Evolutionary conservation across 92 coral and sea anemone genomes (phyloP).

Genomic region (Nematostella vectensis): DNA sequence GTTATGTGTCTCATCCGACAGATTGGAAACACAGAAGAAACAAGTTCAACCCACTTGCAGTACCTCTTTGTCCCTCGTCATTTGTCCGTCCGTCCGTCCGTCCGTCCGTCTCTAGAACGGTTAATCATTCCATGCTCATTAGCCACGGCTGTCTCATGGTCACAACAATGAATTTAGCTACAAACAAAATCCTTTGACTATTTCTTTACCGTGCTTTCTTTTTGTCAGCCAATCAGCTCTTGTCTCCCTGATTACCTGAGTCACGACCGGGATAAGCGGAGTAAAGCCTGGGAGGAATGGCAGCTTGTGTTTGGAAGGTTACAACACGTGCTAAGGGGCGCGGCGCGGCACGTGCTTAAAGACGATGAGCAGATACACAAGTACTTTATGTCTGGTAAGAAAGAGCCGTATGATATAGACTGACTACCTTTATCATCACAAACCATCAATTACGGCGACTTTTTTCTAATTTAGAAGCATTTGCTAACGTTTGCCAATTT

Average conservation of each 20-base stretch:
- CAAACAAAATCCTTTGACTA: no score
- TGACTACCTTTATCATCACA: background rate
- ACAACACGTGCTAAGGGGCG: slow-evolving; percentile 33
- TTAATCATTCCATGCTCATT: no score
- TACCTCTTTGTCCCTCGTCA: no score
- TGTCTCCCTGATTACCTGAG: slow-evolving; percentile 30
- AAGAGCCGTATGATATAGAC: background rate
- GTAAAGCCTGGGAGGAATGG: slow-evolving; percentile 32
- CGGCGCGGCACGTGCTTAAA: slow-evolving; percentile 15
- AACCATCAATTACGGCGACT: background rate
- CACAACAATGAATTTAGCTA: no score
- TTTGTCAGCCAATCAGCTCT: slow-evolving; percentile 48
- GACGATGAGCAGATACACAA: slow-evolving; percentile 28
- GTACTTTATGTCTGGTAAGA: slow-evolving; percentile 59
- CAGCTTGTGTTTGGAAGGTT: slow-evolving; percentile 19
- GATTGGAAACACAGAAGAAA: no score
- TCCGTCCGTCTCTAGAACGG: no score
- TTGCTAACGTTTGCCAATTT: background rate
- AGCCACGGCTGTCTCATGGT: no score
- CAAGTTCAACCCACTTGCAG: no score
- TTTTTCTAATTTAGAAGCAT: background rate
- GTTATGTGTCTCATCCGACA: no score
- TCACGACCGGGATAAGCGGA: slow-evolving; percentile 17
- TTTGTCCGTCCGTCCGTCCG: no score
- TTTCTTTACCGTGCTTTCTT: no score